Evolutionary conservation across 2,113 vertebrate species (phyloP), one percentile per base, ranked within the genome.

Genomic region (Anoplopoma fimbria): DNA sequence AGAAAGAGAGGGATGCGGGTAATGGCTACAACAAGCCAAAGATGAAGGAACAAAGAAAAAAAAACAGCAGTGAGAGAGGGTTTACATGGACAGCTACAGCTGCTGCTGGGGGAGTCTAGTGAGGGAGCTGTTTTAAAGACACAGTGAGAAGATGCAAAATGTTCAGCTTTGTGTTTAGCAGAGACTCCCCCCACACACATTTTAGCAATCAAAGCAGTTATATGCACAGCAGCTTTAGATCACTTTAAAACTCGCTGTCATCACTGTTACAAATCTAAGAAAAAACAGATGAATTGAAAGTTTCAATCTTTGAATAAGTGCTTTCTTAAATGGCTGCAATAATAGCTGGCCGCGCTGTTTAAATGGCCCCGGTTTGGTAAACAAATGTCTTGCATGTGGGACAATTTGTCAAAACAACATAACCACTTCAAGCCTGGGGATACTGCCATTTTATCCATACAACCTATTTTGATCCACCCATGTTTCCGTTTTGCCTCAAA

Each of bases 331-430:
- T 57, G 68, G 76, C 65, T 47, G 51, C 68, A 79, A 29, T 85
- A 82, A 90, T 74, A 29, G 42, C 17, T 40, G 81, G 9, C 75
- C 73, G 70, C 4, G 29, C 76, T 86, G 83, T 77, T 90, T 34
- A 86, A 81, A 88, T 61, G 75, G 78, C 61, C 19, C 72, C 69
- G 78, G 69, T 84, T 82, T 75, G 64, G 77, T 87, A 88, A 89
- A 85, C 88, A 89, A 78, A 78, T 70, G 82, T 89, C 80, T 78
- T 73, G 69, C 78, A 82, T 74, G 83, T 78, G 70, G 85, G 74
- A 79, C 91, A 88, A 84, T 93, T 83, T 83, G 69, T 89, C 89
- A 74, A 88, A 92, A 92, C 88, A 89, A 72, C 84, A 78, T 38
- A 38, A 42, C 75, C 79, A 85, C 80, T 90, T 87, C 84, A 86